These are phyloP conservation scores for Paramuricea clavata DNA, from an alignment of 92 coral and sea anemone species.

Conservation along the genomic window DNA sequence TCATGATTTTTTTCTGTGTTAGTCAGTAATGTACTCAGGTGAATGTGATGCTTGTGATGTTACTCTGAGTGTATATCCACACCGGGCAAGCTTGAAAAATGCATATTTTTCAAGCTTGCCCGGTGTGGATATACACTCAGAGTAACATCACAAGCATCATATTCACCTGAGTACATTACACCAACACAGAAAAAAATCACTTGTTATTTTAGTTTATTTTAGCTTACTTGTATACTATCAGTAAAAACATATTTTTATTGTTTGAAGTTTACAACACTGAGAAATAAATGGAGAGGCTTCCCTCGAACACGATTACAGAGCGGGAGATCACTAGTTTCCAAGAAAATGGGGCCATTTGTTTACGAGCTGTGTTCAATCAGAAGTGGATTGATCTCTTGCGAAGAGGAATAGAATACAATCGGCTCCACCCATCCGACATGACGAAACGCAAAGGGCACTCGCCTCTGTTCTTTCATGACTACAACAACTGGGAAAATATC, in stretches of 20 bases:
- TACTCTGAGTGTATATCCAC: too few species aligned
- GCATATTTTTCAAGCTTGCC: too few species aligned
- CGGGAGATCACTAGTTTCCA: conserved; percentile 43
- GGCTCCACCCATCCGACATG: conserved; percentile 54
- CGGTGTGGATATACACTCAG: too few species aligned
- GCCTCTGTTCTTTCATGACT: conserved; percentile 51
- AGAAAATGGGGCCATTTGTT: conserved; percentile 53
- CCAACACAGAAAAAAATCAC: too few species aligned
- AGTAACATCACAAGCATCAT: too few species aligned
- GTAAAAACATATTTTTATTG: neutral
- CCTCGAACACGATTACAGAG: conserved; percentile 18
- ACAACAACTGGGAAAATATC: conserved; percentile 46
- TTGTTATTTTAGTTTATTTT: neutral
- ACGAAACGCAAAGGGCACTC: conserved; percentile 49
- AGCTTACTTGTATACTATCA: neutral
- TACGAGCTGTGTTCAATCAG: conserved; percentile 41
- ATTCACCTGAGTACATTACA: too few species aligned
- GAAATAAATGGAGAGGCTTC: conserved; percentile 17
- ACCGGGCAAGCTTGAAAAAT: too few species aligned
- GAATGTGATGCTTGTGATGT: too few species aligned
- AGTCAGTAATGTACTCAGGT: too few species aligned
- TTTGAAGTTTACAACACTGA: neutral
- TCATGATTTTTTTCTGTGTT: too few species aligned
- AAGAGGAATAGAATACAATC: conserved; percentile 46
- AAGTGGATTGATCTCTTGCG: conserved; percentile 47